Percentiles rank a stretch among this genome's conserved stretches.
phyloP scores from a whole-genome alignment of 2,888 invertebrate genomes.

The Flexamia atlantica region DNA sequence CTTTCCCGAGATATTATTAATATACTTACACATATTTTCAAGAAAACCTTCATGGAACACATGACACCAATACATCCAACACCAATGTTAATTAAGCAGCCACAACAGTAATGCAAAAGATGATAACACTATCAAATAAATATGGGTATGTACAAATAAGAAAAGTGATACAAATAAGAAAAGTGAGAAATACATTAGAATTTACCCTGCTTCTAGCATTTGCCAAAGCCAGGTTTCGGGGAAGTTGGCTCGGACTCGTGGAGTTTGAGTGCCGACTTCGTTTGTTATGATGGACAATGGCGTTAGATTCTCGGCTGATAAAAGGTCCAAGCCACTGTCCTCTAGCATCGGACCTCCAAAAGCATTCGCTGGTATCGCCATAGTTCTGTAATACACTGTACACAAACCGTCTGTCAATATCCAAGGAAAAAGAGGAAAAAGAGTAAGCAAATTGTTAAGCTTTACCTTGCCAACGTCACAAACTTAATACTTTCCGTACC shows the following conservation, averaged over 20 bases:
- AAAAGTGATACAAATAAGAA: conserved; percentile 74
- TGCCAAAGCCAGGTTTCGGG: conserved; percentile 87
- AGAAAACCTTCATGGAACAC: not conserved
- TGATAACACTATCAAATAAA: conserved; percentile 17
- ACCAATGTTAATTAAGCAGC: not conserved
- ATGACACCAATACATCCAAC: not conserved
- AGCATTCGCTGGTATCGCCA: not conserved
- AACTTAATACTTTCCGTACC: too few species aligned
- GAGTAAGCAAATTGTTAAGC: not conserved
- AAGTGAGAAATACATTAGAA: conserved; percentile 68
- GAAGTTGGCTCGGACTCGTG: conserved; percentile 80
- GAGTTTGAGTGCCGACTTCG: conserved; percentile 54
- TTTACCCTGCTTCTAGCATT: conserved; percentile 79
- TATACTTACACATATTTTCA: too few species aligned
- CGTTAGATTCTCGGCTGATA: conserved; percentile 70
- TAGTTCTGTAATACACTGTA: conserved; percentile 77
- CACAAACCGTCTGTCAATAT: conserved; percentile 59
- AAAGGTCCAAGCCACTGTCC: conserved; percentile 26
- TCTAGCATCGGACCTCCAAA: not conserved
- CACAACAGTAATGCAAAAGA: not conserved
- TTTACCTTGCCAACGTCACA: too few species aligned
- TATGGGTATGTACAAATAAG: conserved; percentile 73
- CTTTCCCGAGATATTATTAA: too few species aligned
- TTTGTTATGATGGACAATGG: conserved; percentile 53
- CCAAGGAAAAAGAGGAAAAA: not conserved